Conservation (phyloP, 2,797 vertebrate genomes). For the Leuciscus waleckii region DNA sequence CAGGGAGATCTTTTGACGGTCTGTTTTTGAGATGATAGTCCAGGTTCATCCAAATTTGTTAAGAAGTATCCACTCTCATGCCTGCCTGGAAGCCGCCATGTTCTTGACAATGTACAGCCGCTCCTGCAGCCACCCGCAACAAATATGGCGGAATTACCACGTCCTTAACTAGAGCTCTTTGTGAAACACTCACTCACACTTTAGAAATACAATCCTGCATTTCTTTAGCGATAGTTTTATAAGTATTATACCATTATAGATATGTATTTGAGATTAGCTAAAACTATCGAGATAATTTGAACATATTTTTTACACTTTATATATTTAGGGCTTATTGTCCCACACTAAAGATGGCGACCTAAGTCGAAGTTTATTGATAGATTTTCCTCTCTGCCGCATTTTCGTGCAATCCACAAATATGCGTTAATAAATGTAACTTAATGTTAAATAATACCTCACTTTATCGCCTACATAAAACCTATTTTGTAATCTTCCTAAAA, state of each 20-base stretch:
- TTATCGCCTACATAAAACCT: background rate
- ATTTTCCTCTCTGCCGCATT: background rate
- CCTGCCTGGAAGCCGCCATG: slow-evolving; percentile 97
- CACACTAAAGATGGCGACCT: slow-evolving; percentile 82
- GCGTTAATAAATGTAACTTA: no score
- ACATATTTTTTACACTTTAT: background rate
- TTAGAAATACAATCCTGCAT: background rate
- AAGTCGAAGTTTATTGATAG: slow-evolving; percentile 19
- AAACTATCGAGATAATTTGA: background rate
- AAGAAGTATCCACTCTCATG: slow-evolving; percentile 85
- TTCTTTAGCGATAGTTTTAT: background rate
- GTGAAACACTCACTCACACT: slow-evolving; percentile 1
- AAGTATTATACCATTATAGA: background rate
- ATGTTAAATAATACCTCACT: no score
- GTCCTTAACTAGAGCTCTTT: slow-evolving; percentile 25
- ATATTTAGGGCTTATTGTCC: slow-evolving; percentile 72
- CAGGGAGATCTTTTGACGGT: slow-evolving; percentile 70
- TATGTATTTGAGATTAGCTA: background rate
- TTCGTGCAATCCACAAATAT: background rate
- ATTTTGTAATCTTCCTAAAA: background rate
- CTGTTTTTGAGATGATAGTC: slow-evolving; percentile 70
- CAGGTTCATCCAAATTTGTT: slow-evolving; percentile 78
- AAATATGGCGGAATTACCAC: slow-evolving; percentile 76
- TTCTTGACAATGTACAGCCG: slow-evolving; percentile 81
- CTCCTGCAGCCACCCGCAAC: slow-evolving; percentile 71